Percentiles rank a stretch among this genome's conserved stretches.
phyloP scores from a whole-genome alignment of 2,113 vertebrate species.

The Trinectes maculatus region DNA sequence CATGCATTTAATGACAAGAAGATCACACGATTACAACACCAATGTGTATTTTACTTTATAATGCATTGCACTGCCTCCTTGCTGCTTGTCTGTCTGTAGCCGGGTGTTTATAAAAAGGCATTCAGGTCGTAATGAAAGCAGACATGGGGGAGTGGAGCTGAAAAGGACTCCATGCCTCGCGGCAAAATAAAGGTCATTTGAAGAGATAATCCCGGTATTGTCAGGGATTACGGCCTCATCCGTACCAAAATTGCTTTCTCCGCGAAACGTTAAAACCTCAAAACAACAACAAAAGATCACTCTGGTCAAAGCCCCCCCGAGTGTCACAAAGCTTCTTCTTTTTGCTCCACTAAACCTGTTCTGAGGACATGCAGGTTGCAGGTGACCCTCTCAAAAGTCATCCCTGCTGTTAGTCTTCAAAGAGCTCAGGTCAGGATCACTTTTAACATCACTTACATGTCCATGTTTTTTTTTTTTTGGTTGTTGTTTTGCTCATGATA shows the following conservation, averaged over 20 bases:
- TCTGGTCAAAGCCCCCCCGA: conserved; percentile 45
- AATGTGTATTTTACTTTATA: no score
- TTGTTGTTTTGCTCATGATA: conserved; percentile 3
- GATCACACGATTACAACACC: not conserved
- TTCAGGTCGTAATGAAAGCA: conserved; percentile 68
- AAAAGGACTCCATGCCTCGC: conserved; percentile 70
- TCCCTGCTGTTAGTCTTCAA: conserved; percentile 12
- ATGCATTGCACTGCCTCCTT: conserved; percentile 23
- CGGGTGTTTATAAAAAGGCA: conserved; percentile 61
- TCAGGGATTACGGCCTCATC: conserved; percentile 78
- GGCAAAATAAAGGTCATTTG: conserved; percentile 80
- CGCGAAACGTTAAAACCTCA: conserved; percentile 70
- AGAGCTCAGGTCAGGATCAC: conserved; percentile 12
- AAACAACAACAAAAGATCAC: conserved; percentile 80
- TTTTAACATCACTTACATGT: conserved; percentile 15
- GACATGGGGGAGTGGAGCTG: conserved; percentile 58
- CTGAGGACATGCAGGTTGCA: conserved; percentile 33
- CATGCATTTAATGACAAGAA: not conserved
- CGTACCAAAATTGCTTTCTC: conserved; percentile 81
- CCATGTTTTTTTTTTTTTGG: not conserved
- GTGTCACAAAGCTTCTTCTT: conserved; percentile 48
- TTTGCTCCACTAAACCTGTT: conserved; percentile 43
- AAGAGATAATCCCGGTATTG: conserved; percentile 80
- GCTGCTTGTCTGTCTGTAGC: conserved; percentile 32
- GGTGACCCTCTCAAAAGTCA: conserved; percentile 61